Evolutionary conservation across 2,113 vertebrate species (phyloP), one percentile per base, ranked within the genome.

Genomic region (Psilopsiagon aymara): DNA sequence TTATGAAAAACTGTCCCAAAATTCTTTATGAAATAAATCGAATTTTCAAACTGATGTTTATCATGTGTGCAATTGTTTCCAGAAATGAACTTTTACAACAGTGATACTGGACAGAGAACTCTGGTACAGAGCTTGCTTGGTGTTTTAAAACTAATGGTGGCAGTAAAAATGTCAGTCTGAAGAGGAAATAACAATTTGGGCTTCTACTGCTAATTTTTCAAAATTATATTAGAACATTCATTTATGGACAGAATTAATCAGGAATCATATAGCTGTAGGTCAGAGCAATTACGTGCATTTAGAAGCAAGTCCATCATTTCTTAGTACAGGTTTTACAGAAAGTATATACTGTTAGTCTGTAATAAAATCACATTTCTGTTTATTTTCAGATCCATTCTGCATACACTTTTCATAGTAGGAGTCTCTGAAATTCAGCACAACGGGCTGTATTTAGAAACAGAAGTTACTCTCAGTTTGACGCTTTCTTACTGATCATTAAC

Each of bases 401-500:
- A 83, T 17, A 59, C 13, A 60, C 7, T 79, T 3, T 33, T 91
- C 27, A 73, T 76, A 57, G 59, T 82, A 70, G 69, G 78, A 94
- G 47, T 59, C 81, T 76, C 60, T 78, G 41, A 47, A 91, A 76
- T 82, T 90, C 71, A 62, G 53, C 57, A 1, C 1, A 5, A 64
- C 2, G 0, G 60, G 39, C 28, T 74, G 33, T 31, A 88, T 74
- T 86, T 29, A 63, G 85, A 96, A 89, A 80, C 41, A 91, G 27
- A 92, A 84, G 78, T 39, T 87, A 62, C 75, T 94, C 94, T 78
- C 52, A 90, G 75, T 91, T 92, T 59, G 83, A 57, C 77, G 89
- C 64, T 75, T 71, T 95, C 75, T 82, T 73, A 91, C 77, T 85
- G 75, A 93, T 94, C 92, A 94, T 94, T 95, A 92, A 90, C 57